Conservation (phyloP, 2,113 vertebrate genomes). For the Aplodontia rufa region DNA sequence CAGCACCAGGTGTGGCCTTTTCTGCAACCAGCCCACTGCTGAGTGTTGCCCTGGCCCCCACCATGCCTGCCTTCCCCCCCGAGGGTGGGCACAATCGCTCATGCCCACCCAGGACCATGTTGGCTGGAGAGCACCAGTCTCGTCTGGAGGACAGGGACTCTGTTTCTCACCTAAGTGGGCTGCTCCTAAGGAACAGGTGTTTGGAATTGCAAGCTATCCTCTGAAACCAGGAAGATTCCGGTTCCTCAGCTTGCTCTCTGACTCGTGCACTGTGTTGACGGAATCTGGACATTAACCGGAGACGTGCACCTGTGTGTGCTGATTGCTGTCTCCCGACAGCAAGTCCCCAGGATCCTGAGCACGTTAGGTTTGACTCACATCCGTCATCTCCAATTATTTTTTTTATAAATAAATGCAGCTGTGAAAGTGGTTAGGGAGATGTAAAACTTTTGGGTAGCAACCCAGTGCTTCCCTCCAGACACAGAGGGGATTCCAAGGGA, state of each 20-base stretch:
- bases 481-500: not conserved
- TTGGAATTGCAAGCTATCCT: slow-evolving; percentile 1
- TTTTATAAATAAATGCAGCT: not conserved
- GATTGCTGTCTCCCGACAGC: not conserved
- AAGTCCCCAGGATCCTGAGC: fast-evolving
- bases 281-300: not conserved
- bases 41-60: fast-evolving
- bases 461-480: not conserved
- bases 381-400: not conserved
- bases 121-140: not conserved
- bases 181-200: slow-evolving; percentile 41
- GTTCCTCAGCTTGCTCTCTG: not conserved
- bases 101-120: fast-evolving
- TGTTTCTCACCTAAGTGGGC: not conserved
- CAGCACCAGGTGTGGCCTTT: fast-evolving
- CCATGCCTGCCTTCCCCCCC: fast-evolving
- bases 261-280: not conserved
- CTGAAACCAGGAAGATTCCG: not conserved
- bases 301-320: not conserved
- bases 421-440: not conserved
- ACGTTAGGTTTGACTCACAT: not conserved
- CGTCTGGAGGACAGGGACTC: not conserved
- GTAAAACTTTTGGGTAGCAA: not conserved
- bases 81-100: fast-evolving
- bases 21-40: fast-evolving